A percentile compares a stretch with the other conserved stretches of the same genome.
These are phyloP conservation scores for Sebastes oblongus DNA, from an alignment of 2,797 vertebrate genomes.

Conservation along the genomic window DNA sequence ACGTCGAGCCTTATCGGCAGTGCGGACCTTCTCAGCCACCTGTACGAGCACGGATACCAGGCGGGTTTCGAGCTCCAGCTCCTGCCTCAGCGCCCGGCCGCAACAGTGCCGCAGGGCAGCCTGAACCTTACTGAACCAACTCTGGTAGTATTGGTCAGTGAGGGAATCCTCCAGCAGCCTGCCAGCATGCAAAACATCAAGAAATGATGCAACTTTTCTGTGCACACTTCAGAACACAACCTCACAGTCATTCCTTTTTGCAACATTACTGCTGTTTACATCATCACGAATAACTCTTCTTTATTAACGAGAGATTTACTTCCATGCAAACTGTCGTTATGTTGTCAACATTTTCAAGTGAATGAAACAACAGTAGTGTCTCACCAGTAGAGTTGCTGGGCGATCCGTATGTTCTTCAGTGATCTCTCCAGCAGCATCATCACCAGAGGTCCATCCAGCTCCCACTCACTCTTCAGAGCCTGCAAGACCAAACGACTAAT, in stretches of 20 bases:
- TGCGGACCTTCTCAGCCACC: slow-evolving; percentile 85
- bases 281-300: background rate
- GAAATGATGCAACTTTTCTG: background rate
- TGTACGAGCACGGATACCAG: slow-evolving; percentile 85
- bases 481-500: slow-evolving; percentile 48
- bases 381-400: slow-evolving; percentile 90
- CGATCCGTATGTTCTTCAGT: slow-evolving; percentile 82
- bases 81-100: slow-evolving; percentile 85
- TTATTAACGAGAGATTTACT: background rate
- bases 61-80: slow-evolving; percentile 87
- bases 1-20: slow-evolving; percentile 81
- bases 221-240: background rate
- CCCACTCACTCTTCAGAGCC: slow-evolving; percentile 91
- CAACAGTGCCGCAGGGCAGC: slow-evolving; percentile 89
- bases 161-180: slow-evolving; percentile 91
- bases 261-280: background rate
- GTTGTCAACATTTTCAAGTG: background rate
- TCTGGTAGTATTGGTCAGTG: slow-evolving; percentile 87
- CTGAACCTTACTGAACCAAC: slow-evolving; percentile 89
- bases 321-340: background rate
- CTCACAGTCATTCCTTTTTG: background rate
- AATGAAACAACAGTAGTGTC: slow-evolving; percentile 4
- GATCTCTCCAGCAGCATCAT: slow-evolving; percentile 85
- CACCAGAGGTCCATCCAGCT: slow-evolving; percentile 85
- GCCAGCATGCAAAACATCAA: background rate